phyloP scores from a whole-genome alignment of 2,113 vertebrate genomes.

The Ploceus nigricollis region DNA sequence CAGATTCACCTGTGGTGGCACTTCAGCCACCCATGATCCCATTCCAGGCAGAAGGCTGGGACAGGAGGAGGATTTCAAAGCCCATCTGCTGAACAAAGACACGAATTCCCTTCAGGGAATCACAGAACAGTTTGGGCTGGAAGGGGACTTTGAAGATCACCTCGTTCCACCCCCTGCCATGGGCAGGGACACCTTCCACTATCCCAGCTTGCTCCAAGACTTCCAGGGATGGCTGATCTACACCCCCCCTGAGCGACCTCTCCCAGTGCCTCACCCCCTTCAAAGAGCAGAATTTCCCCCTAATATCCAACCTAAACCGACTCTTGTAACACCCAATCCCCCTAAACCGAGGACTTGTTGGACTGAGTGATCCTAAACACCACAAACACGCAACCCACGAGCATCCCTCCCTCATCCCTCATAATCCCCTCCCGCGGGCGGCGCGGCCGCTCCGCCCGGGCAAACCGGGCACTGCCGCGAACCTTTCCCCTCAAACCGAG shows the following conservation, averaged over 20 bases:
- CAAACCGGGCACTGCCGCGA: fast-evolving
- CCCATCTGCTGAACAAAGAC: background rate
- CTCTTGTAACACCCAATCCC: background rate
- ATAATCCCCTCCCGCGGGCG: background rate
- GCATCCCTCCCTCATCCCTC: background rate
- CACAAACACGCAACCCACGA: background rate
- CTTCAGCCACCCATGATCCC: fast-evolving
- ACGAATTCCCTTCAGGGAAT: background rate
- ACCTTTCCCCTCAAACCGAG: background rate
- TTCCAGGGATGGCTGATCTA: background rate
- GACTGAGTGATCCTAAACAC: background rate
- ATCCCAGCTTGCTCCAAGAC: fast-evolving
- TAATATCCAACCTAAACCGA: fast-evolving
- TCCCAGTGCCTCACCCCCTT: background rate
- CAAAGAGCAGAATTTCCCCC: background rate
- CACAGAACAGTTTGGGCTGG: background rate
- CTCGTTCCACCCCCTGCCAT: fast-evolving
- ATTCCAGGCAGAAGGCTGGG: fast-evolving
- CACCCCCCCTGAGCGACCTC: fast-evolving
- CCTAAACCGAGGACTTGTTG: background rate
- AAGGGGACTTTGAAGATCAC: background rate
- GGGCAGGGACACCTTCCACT: background rate
- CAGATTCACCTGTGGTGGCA: background rate
- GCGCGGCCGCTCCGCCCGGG: background rate
- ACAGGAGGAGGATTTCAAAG: background rate